Evolutionary conservation across 2,888 invertebrate genomes (phyloP).

Genomic region (Mylabris sibirica): DNA sequence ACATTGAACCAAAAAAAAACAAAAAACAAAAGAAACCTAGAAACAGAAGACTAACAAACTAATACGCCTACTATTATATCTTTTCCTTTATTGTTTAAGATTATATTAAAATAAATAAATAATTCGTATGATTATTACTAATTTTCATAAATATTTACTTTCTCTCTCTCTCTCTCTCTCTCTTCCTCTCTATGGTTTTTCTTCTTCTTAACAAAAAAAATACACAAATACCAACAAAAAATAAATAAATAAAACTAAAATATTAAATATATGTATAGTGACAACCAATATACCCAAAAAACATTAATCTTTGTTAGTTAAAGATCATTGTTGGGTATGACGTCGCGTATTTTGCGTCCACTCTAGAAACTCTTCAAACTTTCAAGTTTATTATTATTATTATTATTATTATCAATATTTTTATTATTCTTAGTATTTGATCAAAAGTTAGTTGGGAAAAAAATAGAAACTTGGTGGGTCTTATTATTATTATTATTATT

Average conservation of each 20-base stretch:
- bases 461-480: neutral
- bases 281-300: slow-evolving; percentile 45
- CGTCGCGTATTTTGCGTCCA: slow-evolving; percentile 44
- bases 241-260: neutral
- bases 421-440: neutral
- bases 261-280: slow-evolving; percentile 31
- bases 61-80: too few species aligned
- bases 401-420: neutral
- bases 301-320: slow-evolving; percentile 55
- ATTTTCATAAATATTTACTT: too few species aligned
- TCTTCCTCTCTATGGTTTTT: too few species aligned
- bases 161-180: too few species aligned
- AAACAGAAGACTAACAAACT: too few species aligned
- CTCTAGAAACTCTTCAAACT: slow-evolving; percentile 18
- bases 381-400: neutral
- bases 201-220: too few species aligned
- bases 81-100: neutral
- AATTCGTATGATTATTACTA: neutral
- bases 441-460: neutral
- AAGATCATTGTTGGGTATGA: slow-evolving; percentile 52
- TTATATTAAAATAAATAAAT: neutral
- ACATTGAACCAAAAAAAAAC: neutral
- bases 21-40: neutral
- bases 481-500: neutral
- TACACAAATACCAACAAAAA: neutral